Percentiles rank a stretch among this genome's conserved stretches.
These are phyloP conservation scores for Pachymerium ferrugineum DNA, from an alignment of 2,888 invertebrate genomes.

Conservation along the genomic window DNA sequence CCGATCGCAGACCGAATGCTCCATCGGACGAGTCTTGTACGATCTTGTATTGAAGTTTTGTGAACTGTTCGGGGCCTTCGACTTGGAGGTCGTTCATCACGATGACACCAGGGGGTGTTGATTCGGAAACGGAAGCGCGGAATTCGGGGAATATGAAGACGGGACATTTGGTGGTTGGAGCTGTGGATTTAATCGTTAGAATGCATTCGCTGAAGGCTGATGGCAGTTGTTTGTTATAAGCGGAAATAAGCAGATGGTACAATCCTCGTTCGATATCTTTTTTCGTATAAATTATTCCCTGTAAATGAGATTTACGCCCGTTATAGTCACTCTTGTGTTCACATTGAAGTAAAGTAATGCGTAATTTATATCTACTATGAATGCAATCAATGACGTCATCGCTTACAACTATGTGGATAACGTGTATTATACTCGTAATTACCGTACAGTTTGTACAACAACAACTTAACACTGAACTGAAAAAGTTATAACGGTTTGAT, in stretches of 20 bases:
- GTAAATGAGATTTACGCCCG: too few relatives aligned
- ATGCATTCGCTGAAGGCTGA: constrained; percentile 16
- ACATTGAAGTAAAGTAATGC: too few relatives aligned
- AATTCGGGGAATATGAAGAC: constrained; percentile 42
- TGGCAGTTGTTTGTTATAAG: constrained; percentile 37
- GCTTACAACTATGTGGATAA: too few relatives aligned
- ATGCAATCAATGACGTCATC: too few relatives aligned
- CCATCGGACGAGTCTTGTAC: constrained; percentile 39
- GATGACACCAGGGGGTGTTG: constrained; percentile 39
- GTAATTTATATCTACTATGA: too few relatives aligned
- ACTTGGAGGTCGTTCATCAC: constrained; percentile 40
- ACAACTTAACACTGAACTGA: too few relatives aligned
- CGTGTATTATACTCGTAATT: too few relatives aligned
- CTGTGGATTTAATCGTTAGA: constrained; percentile 23
- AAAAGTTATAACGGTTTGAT: too few relatives aligned
- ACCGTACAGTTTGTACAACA: too few relatives aligned
- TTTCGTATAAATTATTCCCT: constrained; percentile 44
- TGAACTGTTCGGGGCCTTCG: constrained; percentile 39
- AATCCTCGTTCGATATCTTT: constrained; percentile 36
- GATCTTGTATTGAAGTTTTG: constrained; percentile 40
- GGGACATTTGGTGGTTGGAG: constrained; percentile 38
- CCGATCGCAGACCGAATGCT: constrained; percentile 37
- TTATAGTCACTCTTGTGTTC: too few relatives aligned
- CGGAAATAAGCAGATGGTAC: constrained; percentile 40
- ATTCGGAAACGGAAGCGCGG: constrained; percentile 41